Conservation (phyloP, 2,888 invertebrate species). For the Epiperipatus broadwayi region DNA sequence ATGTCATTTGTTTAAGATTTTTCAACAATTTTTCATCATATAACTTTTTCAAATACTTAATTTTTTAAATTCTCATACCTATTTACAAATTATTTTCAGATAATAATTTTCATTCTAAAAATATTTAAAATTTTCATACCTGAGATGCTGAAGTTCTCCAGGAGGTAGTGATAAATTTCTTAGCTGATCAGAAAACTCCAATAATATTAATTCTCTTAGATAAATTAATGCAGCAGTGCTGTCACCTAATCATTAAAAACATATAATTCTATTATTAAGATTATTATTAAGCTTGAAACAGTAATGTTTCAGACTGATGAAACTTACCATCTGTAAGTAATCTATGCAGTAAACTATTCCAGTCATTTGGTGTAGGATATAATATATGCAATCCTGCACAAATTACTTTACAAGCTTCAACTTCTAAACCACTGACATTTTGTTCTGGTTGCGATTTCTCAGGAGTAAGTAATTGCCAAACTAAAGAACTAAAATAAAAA, state of each 20-base stretch:
- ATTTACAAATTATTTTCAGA: conserved; percentile 6
- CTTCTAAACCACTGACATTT: no score
- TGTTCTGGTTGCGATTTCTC: no score
- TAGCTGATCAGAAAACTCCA: conserved; percentile 23
- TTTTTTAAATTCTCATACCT: no score
- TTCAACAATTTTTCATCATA: no score
- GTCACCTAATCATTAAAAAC: no score
- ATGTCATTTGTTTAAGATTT: no score
- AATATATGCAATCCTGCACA: conserved; percentile 22
- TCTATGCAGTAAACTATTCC: conserved; percentile 22
- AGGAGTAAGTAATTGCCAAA: conserved; percentile 17
- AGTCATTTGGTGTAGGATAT: conserved; percentile 20
- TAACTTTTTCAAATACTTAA: no score
- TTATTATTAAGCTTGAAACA: no score
- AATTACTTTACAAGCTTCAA: conserved; percentile 24
- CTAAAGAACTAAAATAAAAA: neutral
- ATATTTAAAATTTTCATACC: conserved; percentile 17
- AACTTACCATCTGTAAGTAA: conserved; percentile 22
- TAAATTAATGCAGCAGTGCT: conserved; percentile 13
- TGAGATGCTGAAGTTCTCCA: conserved; percentile 19
- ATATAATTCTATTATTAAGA: no score
- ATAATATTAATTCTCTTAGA: conserved; percentile 23
- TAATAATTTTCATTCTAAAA: neutral
- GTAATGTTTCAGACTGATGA: no score
- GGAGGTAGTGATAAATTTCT: conserved; percentile 19